Percentiles rank a stretch among this genome's conserved stretches.
Conservation (phyloP, 1,140 invertebrate species). For the Scylla paramamosain region DNA sequence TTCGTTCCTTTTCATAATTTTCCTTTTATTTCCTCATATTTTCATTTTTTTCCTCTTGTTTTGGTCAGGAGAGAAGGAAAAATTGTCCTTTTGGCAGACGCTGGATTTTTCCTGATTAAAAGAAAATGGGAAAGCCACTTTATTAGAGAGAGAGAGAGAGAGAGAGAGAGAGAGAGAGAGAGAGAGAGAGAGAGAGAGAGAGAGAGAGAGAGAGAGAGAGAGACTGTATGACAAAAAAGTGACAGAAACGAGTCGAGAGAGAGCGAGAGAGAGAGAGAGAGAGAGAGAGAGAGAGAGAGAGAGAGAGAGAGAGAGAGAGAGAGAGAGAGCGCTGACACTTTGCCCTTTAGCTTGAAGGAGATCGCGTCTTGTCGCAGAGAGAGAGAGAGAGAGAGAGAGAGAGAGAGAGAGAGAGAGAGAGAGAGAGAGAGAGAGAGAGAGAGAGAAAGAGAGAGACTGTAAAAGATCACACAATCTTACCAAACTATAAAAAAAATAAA, state of each 20-base stretch:
- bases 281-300: too few species aligned
- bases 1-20: too few species aligned
- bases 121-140: neutral
- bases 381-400: slow-evolving; percentile 20
- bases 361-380: neutral
- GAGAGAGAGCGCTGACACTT: slow-evolving; percentile 18
- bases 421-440: too few species aligned
- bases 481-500: too few species aligned
- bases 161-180: slow-evolving; percentile 14
- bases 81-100: too few species aligned
- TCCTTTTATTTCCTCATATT: neutral
- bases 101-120: neutral
- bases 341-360: slow-evolving; percentile 20
- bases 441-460: too few species aligned
- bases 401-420: too few species aligned
- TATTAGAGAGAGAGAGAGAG: too few species aligned
- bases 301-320: too few species aligned
- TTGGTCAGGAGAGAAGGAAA: neutral
- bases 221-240: neutral
- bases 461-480: too few species aligned
- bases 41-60: neutral
- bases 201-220: slow-evolving; percentile 11
- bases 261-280: too few species aligned
- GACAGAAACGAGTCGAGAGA: too few species aligned
- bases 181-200: neutral